phyloP scores from a whole-genome alignment of 2,888 invertebrate genomes.

The Dolichopus griseipennis region DNA sequence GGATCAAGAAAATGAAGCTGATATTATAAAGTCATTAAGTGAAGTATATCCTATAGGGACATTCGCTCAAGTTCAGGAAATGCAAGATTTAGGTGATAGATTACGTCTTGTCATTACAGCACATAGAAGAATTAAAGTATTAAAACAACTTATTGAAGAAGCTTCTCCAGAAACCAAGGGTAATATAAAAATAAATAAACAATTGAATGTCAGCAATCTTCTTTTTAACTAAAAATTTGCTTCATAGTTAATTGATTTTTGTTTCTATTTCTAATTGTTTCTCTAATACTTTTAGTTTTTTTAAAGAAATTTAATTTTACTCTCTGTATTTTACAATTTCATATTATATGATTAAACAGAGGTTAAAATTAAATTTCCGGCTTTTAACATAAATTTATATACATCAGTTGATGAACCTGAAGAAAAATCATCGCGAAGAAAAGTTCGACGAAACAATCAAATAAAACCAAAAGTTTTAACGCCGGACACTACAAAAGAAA shows the following conservation, averaged over 20 bases:
- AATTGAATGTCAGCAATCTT: no score
- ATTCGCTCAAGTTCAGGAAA: slow-evolving; percentile 96
- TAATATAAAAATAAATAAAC: slow-evolving; percentile 15
- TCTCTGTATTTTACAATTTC: not conserved
- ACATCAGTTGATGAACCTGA: slow-evolving; percentile 63
- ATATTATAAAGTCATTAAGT: slow-evolving; percentile 70
- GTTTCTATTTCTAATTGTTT: no score
- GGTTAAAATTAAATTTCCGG: slow-evolving; percentile 74
- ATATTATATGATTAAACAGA: slow-evolving; percentile 24
- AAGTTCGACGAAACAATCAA: not conserved
- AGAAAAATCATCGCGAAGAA: slow-evolving; percentile 13
- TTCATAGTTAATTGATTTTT: no score
- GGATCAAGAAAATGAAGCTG: slow-evolving; percentile 78
- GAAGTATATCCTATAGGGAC: slow-evolving; percentile 88
- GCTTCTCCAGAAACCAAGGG: slow-evolving; percentile 46
- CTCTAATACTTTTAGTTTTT: no score
- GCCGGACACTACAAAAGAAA: slow-evolving; percentile 20
- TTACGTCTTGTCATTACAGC: slow-evolving; percentile 89
- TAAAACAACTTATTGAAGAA: slow-evolving; percentile 69
- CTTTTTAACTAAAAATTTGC: no score
- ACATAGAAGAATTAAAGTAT: slow-evolving; percentile 76
- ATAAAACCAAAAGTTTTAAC: slow-evolving; percentile 20
- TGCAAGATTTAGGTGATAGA: slow-evolving; percentile 89
- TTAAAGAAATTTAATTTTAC: not conserved
- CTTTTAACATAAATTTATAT: slow-evolving; percentile 74